Percentiles rank a stretch among this genome's conserved stretches.
Conservation (phyloP, 2,113 vertebrate genomes). For the Syngnathoides biaculeatus region DNA sequence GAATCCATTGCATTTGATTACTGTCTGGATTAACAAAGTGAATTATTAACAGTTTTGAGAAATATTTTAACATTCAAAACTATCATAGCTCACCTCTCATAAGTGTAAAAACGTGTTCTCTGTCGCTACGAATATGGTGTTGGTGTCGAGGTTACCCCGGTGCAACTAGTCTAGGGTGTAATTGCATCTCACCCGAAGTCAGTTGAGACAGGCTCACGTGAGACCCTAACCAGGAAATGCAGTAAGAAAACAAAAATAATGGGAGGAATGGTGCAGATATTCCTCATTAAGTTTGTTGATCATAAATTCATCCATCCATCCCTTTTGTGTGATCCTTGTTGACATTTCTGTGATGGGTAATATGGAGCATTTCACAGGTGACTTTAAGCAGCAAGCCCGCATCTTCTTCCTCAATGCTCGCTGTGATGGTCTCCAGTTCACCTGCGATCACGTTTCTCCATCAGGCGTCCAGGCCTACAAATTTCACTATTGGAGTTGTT, state of each 20-base stretch:
- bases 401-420: background rate
- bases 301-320: too few species aligned
- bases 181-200: background rate
- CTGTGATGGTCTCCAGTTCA: background rate
- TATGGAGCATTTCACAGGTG: too few species aligned
- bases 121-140: background rate
- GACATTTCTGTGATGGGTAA: too few species aligned
- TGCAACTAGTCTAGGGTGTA: background rate
- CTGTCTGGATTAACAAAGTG: background rate
- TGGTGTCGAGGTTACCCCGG: background rate
- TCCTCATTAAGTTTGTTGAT: too few species aligned
- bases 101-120: background rate
- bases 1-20: background rate
- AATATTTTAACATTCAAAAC: background rate
- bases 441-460: background rate
- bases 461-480: background rate
- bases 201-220: background rate
- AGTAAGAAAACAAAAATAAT: too few species aligned
- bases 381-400: too few species aligned
- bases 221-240: too few species aligned
- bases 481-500: background rate
- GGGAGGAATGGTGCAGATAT: too few species aligned
- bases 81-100: background rate
- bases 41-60: background rate
- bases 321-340: too few species aligned